A percentile compares a stretch with the other conserved stretches of the same genome.
Evolutionary conservation across 2,888 invertebrate species (phyloP).

Genomic region (Drosophila anomalipes): DNA sequence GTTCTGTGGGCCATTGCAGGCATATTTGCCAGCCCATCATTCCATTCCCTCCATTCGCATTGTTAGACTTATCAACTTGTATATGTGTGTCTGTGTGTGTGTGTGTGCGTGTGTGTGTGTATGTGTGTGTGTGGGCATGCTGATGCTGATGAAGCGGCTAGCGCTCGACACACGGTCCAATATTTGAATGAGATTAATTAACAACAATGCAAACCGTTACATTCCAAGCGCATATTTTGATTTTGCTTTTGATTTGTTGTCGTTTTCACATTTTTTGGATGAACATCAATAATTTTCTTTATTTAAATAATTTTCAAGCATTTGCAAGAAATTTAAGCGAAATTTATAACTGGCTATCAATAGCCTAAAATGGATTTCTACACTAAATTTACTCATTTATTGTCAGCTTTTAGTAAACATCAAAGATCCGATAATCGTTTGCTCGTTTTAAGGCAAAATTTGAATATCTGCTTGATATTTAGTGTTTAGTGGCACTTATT

Average conservation of each 20-base stretch:
- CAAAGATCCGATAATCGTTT: neutral
- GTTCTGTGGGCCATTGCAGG: conserved; percentile 61
- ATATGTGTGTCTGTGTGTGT: neutral
- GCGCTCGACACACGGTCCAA: conserved; percentile 53
- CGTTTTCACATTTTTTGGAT: conserved; percentile 8
- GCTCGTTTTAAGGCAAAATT: neutral
- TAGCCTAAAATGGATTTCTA: neutral
- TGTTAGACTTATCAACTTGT: conserved; percentile 67
- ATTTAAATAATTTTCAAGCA: neutral
- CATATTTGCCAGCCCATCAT: conserved; percentile 48
- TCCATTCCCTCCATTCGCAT: conserved; percentile 50
- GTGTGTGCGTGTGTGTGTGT: neutral
- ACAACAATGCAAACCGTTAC: conserved; percentile 57
- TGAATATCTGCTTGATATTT: conserved; percentile 24
- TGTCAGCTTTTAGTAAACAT: neutral
- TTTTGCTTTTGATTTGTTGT: conserved; percentile 19
- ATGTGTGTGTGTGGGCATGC: conserved; percentile 18
- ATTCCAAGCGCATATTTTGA: conserved; percentile 23
- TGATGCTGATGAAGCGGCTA: conserved; percentile 51
- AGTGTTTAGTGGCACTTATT: conserved; percentile 25
- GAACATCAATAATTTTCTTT: neutral
- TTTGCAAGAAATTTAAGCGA: neutral
- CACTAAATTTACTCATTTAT: neutral
- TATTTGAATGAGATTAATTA: conserved; percentile 67
- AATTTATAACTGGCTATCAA: neutral